These are phyloP conservation scores for Perca schrenkii DNA, from an alignment of 2,113 vertebrate species.

Conservation along the genomic window DNA sequence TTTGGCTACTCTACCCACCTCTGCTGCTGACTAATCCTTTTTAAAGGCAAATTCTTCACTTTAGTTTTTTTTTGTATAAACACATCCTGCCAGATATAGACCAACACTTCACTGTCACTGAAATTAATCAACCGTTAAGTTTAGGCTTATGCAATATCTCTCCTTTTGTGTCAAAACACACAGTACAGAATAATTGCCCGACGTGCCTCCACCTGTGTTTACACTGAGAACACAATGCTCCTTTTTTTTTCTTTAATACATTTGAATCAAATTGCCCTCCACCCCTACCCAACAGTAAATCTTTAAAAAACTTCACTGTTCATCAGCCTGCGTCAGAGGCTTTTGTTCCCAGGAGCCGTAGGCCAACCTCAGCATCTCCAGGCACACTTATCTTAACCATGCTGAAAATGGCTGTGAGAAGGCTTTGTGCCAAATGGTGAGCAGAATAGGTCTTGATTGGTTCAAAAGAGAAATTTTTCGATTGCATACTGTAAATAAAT, in stretches of 20 bases:
- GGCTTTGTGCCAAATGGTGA: slow-evolving; percentile 46
- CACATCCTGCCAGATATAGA: slow-evolving; percentile 34
- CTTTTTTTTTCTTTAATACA: slow-evolving; percentile 19
- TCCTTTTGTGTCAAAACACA: slow-evolving; percentile 60
- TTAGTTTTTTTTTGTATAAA: slow-evolving; percentile 51
- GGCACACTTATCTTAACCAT: slow-evolving; percentile 20
- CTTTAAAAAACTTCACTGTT: slow-evolving; percentile 14
- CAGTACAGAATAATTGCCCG: slow-evolving; percentile 23
- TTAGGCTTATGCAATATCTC: slow-evolving; percentile 43
- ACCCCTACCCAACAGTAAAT: background rate
- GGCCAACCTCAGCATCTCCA: slow-evolving; percentile 35
- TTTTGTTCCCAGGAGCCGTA: slow-evolving; percentile 48
- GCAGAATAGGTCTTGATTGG: slow-evolving; percentile 17
- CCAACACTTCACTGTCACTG: slow-evolving; percentile 29
- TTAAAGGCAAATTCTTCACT: slow-evolving; percentile 37
- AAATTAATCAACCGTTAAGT: slow-evolving; percentile 41
- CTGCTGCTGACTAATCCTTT: slow-evolving; percentile 5
- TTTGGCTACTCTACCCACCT: too few species aligned
- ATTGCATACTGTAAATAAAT: slow-evolving; percentile 36
- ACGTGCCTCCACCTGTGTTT: slow-evolving; percentile 55
- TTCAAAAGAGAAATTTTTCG: slow-evolving; percentile 32
- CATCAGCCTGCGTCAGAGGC: slow-evolving; percentile 22
- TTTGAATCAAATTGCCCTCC: slow-evolving; percentile 32
- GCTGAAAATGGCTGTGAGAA: slow-evolving; percentile 23
- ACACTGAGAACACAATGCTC: slow-evolving; percentile 36